These are phyloP conservation scores for Amphimallon solstitiale DNA, from an alignment of 2,888 invertebrate genomes.

Conservation along the genomic window DNA sequence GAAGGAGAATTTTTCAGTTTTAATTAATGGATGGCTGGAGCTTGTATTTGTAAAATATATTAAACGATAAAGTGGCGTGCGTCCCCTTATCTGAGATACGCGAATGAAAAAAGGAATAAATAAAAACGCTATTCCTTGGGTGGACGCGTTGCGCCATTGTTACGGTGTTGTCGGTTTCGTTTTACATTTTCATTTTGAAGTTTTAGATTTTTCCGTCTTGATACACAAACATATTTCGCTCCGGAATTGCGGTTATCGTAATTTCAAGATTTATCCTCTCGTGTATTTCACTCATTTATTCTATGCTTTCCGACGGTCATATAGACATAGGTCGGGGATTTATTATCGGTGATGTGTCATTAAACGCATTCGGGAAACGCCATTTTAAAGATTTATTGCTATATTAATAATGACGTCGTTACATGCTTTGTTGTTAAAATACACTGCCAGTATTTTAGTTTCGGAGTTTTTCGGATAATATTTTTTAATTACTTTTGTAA, in stretches of 20 bases:
- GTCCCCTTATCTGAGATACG: slow-evolving; percentile 17
- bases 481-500: too few species aligned
- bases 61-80: slow-evolving; percentile 20
- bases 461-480: too few species aligned
- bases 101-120: neutral
- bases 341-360: slow-evolving; percentile 11
- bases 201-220: neutral
- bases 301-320: neutral
- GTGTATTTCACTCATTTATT: neutral
- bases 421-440: neutral
- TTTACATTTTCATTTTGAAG: slow-evolving; percentile 3
- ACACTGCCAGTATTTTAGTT: neutral
- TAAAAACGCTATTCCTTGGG: slow-evolving; percentile 13
- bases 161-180: neutral
- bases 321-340: slow-evolving; percentile 1
- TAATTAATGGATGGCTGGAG: slow-evolving; percentile 13
- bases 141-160: too few species aligned
- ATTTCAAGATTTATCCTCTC: neutral
- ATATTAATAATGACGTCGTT: slow-evolving; percentile 8
- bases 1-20: slow-evolving; percentile 19
- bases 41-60: slow-evolving; percentile 15
- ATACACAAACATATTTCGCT: slow-evolving; percentile 14
- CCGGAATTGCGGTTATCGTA: neutral
- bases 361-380: slow-evolving; percentile 7
- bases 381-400: slow-evolving; percentile 13